Percentiles rank a stretch among this genome's conserved stretches.
phyloP scores from a whole-genome alignment of 2,888 invertebrate genomes.

The Catocala sponsa region DNA sequence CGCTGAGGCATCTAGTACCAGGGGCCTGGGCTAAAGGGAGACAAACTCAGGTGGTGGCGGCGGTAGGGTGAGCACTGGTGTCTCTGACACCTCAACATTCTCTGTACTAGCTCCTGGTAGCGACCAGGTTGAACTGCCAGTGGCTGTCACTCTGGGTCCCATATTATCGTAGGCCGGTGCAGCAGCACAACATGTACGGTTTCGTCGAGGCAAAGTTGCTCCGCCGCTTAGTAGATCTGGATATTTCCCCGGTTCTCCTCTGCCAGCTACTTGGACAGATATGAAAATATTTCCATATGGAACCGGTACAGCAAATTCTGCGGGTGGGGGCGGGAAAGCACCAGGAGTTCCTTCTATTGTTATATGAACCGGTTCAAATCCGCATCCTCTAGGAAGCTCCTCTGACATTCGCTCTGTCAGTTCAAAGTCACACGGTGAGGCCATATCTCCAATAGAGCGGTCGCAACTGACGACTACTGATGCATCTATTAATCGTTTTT shows the following conservation, averaged over 20 bases:
- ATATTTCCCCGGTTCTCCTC: conserved; percentile 86
- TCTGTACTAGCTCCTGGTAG: conserved; percentile 89
- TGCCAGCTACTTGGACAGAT: conserved; percentile 92
- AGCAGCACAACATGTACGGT: conserved; percentile 81
- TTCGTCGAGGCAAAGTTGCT: conserved; percentile 84
- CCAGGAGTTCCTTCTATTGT: conserved; percentile 88
- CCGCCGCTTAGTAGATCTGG: conserved; percentile 91
- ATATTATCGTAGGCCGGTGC: conserved; percentile 95
- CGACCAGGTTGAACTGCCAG: conserved; percentile 94
- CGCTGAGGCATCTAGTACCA: conserved; percentile 82
- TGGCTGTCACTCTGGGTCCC: conserved; percentile 97
- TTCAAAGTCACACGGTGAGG: conserved; percentile 84
- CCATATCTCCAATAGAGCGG: conserved; percentile 90
- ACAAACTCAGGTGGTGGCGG: conserved; percentile 88
- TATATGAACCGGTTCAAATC: conserved; percentile 89
- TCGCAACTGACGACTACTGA: conserved; percentile 90
- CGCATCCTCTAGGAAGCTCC: conserved; percentile 80
- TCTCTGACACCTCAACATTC: conserved; percentile 73
- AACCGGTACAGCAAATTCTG: conserved; percentile 86
- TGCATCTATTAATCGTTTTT: conserved; percentile 94
- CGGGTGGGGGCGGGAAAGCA: conserved; percentile 84
- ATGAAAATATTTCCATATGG: conserved; percentile 94
- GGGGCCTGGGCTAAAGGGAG: conserved; percentile 83
- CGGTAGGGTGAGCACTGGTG: conserved; percentile 82
- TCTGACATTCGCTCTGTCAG: conserved; percentile 80